Conservation (phyloP, 2,113 vertebrate species). For the Bubo scandiacus region DNA sequence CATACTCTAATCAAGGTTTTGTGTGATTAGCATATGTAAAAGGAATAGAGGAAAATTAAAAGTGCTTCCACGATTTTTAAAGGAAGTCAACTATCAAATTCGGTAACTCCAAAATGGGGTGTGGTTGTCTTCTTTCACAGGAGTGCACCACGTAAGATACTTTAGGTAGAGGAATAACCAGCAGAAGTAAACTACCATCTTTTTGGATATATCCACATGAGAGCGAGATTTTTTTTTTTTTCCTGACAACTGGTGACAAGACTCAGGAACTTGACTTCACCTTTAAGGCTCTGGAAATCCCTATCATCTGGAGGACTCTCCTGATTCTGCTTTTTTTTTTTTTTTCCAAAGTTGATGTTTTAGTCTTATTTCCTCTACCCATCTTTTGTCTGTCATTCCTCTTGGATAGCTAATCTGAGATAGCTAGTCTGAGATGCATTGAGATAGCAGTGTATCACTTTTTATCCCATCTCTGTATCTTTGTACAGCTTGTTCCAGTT, state of each 20-base stretch:
- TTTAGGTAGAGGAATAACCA: neutral
- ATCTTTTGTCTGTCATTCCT: neutral
- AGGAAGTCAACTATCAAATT: neutral
- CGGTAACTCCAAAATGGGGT: neutral
- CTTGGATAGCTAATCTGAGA: neutral
- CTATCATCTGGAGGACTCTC: neutral
- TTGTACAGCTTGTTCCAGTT: neutral
- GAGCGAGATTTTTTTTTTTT: neutral
- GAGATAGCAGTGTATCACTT: neutral
- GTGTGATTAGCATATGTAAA: neutral
- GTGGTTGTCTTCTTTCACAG: neutral
- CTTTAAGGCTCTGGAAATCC: neutral
- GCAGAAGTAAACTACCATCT: neutral
- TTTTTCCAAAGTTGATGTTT: neutral
- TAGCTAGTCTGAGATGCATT: neutral
- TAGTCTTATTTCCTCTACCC: neutral
- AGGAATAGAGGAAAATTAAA: neutral
- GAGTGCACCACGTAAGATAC: rapidly evolving
- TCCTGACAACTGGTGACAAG: neutral
- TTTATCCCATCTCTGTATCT: neutral
- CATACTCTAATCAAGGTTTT: neutral
- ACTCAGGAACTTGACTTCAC: neutral
- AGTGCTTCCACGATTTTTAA: neutral
- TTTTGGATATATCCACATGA: neutral
- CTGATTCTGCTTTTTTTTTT: neutral